phyloP scores from a whole-genome alignment of 2,113 vertebrate species.

The Ancistrus triradiatus region DNA sequence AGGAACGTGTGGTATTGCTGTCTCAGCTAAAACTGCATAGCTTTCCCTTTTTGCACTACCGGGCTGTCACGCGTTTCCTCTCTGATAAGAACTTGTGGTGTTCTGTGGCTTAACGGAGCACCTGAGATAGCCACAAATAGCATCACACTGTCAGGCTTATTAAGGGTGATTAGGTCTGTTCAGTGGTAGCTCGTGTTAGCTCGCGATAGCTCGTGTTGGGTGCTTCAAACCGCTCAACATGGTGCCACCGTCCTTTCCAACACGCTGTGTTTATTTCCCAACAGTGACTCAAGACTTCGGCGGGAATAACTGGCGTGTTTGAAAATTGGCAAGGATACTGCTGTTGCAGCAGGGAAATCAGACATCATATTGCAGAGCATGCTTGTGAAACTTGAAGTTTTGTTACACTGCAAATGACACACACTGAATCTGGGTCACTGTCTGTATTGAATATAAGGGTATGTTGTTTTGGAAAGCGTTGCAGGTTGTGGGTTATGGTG shows the following conservation, averaged over 20 bases:
- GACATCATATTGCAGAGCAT: background rate
- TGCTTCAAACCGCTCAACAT: background rate
- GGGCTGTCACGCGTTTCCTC: background rate
- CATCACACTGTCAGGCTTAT: background rate
- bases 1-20: background rate
- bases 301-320: conserved; percentile 9
- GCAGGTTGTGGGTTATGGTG: too few relatives aligned
- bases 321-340: conserved; percentile 11
- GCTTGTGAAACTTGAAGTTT: conserved; percentile 12
- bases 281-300: background rate
- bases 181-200: background rate
- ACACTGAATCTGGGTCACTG: conserved; percentile 24
- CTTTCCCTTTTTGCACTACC: background rate
- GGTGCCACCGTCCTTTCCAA: background rate
- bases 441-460: conserved; percentile 1
- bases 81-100: background rate
- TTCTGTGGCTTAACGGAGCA: background rate
- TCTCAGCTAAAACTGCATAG: background rate
- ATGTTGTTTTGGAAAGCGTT: too few relatives aligned
- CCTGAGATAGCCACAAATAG: background rate
- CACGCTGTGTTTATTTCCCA: background rate
- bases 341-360: background rate
- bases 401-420: background rate
- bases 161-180: background rate
- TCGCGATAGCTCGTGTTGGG: background rate